Conservation (phyloP, 2,113 vertebrate species). For the Xenopus laevis region DNA sequence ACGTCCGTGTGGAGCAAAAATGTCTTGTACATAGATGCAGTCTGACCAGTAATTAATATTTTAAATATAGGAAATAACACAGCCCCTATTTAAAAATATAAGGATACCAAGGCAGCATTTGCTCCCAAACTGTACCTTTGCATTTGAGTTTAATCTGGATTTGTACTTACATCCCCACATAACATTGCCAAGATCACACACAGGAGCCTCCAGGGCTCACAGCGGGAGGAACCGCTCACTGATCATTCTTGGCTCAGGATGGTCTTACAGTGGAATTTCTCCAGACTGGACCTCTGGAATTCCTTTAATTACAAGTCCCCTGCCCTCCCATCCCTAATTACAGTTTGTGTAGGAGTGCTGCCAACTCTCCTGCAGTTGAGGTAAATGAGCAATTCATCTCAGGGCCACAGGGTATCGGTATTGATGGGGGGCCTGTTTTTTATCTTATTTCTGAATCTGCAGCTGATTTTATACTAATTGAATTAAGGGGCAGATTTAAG, state of each 20-base stretch:
- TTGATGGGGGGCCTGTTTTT: too few relatives aligned
- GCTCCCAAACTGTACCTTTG: background rate
- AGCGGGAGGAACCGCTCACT: background rate
- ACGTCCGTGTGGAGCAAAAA: too few relatives aligned
- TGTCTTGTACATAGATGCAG: too few relatives aligned
- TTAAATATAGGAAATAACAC: too few relatives aligned
- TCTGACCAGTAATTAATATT: too few relatives aligned
- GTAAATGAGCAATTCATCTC: conserved; percentile 13
- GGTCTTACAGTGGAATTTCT: conserved; percentile 1
- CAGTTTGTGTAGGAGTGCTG: conserved; percentile 12
- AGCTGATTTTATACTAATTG: too few relatives aligned
- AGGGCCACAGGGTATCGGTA: background rate
- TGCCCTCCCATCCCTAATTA: conserved; percentile 26
- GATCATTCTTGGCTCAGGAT: conserved; percentile 10
- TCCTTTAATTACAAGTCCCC: conserved; percentile 27
- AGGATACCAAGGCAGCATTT: conserved; percentile 1
- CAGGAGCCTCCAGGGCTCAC: conserved; percentile 1
- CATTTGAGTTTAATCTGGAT: background rate
- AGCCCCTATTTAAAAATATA: too few relatives aligned
- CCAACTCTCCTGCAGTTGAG: conserved; percentile 18
- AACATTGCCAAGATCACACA: conserved; percentile 7
- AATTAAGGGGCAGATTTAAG: too few relatives aligned
- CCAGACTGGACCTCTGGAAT: conserved; percentile 35
- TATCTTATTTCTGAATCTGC: too few relatives aligned
- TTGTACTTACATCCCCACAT: background rate